A percentile compares a stretch with the other conserved stretches of the same genome.
These are phyloP conservation scores for Tachystola acroxantha DNA, from an alignment of 2,888 invertebrate species.

Conservation along the genomic window DNA sequence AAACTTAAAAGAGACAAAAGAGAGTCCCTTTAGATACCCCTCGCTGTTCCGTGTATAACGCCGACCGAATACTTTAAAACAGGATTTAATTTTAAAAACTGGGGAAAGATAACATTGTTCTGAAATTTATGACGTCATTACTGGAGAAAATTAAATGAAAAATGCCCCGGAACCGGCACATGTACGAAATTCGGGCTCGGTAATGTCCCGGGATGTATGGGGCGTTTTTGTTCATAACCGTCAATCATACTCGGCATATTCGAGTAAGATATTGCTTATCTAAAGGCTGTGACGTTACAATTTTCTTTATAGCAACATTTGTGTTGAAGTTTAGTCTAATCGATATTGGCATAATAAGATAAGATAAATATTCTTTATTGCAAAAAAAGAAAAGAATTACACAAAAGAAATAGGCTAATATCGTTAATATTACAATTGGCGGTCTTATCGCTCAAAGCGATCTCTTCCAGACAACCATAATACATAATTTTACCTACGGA, in stretches of 20 bases:
- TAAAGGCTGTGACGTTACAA: too few species aligned
- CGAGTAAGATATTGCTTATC: neutral
- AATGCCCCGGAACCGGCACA: conserved; percentile 31
- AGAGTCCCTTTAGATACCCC: too few species aligned
- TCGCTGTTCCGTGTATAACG: neutral
- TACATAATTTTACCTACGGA: neutral
- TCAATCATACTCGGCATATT: neutral
- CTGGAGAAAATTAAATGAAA: conserved; percentile 53
- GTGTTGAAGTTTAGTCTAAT: too few species aligned
- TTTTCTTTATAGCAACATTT: too few species aligned
- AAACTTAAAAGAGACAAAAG: too few species aligned
- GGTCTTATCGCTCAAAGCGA: too few species aligned
- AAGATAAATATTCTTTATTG: too few species aligned
- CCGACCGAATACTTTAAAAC: conserved; percentile 28
- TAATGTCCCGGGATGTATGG: neutral
- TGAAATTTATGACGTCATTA: conserved; percentile 57
- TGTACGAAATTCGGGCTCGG: conserved; percentile 8
- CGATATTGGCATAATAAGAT: neutral
- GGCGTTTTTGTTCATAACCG: neutral
- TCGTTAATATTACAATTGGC: too few species aligned
- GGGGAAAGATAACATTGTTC: conserved; percentile 48
- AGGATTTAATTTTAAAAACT: conserved; percentile 46
- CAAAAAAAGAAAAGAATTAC: too few species aligned
- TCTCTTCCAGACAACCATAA: too few species aligned
- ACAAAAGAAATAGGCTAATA: too few species aligned